Evolutionary conservation across 1,140 invertebrate genomes (phyloP), one percentile per base, ranked within the genome.

Genomic region (Pseudomyrmex flavicornis): DNA sequence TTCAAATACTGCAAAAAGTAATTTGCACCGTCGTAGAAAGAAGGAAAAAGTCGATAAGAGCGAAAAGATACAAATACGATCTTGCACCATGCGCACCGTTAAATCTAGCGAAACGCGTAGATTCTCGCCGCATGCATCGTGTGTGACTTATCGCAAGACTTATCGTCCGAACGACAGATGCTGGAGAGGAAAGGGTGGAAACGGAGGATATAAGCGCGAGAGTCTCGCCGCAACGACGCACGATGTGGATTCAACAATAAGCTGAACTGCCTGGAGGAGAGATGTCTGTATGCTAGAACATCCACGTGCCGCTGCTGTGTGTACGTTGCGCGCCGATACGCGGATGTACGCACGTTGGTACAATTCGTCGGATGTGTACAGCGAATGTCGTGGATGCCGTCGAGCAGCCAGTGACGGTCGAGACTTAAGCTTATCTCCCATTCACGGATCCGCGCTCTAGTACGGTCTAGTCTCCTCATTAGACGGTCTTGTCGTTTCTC

Each of bases 361-460:
- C 68, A 59, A 35, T 63, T 72, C 63, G 35, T 13, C 22, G 69
- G 72, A 82, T 59, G 52, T 26, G 52, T 26, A 84, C 63, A 50
- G 77, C 20, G 72, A 58, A 84, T 69, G 86, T 58, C 72, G 50
- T 52, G 50, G 59, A 82, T 15, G 74, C n/a, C 63, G n/a, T 62
- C 66, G 84, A 58, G 69, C 61, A 54, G 54, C 80, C 54, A 62
- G 54, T 58, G 59, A 62, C 48, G 59, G 50, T 59, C 72, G 73
- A 35, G 35, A 88, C 84, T 88, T 73, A 85, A 85, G 79, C 86
- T 87, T 87, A 87, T 87, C 86, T 87, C 68, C 62, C 73, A 77
- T 85, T 87, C 80, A 76, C 79, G 79, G 79, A 48, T 82, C 68
- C 69, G n/a, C 69, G 50, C 69, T 44, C 58, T 70, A 50, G 72